Evolutionary conservation across 2,797 vertebrate species (phyloP).

Genomic region (Malacoraja senta): DNA sequence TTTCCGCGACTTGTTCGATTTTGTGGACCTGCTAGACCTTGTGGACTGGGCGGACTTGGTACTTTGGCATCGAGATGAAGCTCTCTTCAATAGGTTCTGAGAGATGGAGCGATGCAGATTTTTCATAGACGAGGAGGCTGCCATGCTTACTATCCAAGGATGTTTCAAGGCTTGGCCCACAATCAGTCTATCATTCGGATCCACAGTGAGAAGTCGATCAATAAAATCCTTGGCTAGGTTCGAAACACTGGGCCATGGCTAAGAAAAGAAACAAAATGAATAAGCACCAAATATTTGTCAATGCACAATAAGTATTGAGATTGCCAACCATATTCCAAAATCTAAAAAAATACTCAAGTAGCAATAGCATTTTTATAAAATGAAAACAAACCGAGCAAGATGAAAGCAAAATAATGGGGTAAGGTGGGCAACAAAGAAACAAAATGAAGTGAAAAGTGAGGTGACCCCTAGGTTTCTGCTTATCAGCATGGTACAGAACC

Average conservation of each 20-base stretch:
- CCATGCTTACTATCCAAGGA: constrained; percentile 96
- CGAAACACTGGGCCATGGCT: constrained; percentile 98
- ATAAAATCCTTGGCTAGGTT: constrained; percentile 98
- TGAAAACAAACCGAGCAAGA: not conserved
- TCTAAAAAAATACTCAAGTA: not conserved
- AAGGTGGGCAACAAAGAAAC: too few species aligned
- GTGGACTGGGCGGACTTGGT: constrained; percentile 94
- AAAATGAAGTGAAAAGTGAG: not conserved
- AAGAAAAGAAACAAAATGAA: constrained; percentile 40
- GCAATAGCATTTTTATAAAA: not conserved
- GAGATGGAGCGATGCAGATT: constrained; percentile 97
- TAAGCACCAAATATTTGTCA: constrained; percentile 16
- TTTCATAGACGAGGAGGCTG: constrained; percentile 95
- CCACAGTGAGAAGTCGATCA: constrained; percentile 87
- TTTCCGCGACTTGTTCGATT: constrained; percentile 85
- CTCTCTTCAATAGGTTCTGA: constrained; percentile 92
- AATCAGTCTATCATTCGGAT: constrained; percentile 79
- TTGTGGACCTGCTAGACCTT: constrained; percentile 88
- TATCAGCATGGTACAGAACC: not conserved
- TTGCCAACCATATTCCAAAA: constrained; percentile 1
- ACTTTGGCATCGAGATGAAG: constrained; percentile 94
- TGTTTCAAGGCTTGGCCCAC: constrained; percentile 91
- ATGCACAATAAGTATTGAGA: not conserved
- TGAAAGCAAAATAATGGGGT: not conserved
- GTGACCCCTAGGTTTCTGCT: not conserved